A percentile compares a stretch with the other conserved stretches of the same genome.
Conservation (phyloP, 2,113 vertebrate genomes). For the Panthera tigris region DNA sequence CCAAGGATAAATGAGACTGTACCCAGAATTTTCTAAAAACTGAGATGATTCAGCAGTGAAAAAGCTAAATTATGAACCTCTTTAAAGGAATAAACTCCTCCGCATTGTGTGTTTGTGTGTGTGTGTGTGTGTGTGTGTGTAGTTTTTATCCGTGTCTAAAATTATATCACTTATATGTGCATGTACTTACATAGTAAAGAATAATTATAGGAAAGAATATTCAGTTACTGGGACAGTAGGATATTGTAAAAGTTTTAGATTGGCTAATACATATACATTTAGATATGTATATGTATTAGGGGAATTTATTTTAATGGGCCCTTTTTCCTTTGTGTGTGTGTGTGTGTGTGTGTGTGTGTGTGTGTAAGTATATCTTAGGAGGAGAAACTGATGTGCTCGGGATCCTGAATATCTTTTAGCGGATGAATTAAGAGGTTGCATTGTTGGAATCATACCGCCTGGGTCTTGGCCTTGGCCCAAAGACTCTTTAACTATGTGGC, state of each 20-base stretch:
- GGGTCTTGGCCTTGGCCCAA: not conserved
- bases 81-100: constrained; percentile 39
- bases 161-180: not conserved
- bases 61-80: not conserved
- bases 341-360: no score
- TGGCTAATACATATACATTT: not conserved
- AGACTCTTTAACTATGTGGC: not conserved
- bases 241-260: not conserved
- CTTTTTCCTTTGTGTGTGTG: no score
- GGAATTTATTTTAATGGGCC: not conserved
- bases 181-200: not conserved
- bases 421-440: not conserved
- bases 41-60: not conserved
- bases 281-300: not conserved
- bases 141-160: not conserved
- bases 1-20: not conserved
- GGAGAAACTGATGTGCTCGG: not conserved
- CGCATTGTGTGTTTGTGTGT: not conserved
- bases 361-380: not conserved
- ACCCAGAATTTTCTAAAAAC: not conserved
- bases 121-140: not conserved
- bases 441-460: not conserved
- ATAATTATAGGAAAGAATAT: not conserved
- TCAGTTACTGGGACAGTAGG: not conserved
- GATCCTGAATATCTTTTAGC: not conserved